phyloP scores from a whole-genome alignment of 2,888 invertebrate species.

The Microctonus hyperodae region DNA sequence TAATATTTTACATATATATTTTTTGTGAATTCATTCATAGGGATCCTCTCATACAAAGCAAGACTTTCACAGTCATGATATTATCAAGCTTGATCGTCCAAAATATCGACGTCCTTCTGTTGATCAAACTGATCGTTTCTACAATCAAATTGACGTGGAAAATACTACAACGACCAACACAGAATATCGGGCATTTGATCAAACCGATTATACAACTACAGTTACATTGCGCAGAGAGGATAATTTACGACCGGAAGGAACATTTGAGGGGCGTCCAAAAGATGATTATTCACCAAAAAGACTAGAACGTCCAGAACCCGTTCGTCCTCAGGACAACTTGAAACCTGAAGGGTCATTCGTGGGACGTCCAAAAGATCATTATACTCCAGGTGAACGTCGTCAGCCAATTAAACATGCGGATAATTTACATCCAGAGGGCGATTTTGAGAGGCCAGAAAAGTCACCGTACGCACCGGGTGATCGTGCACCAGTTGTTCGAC shows the following conservation, averaged over 20 bases:
- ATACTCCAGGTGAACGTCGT: constrained; percentile 64
- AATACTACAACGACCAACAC: constrained; percentile 78
- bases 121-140: constrained; percentile 62
- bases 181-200: constrained; percentile 71
- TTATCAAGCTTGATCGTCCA: constrained; percentile 44
- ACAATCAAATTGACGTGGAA: constrained; percentile 64
- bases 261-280: constrained; percentile 63
- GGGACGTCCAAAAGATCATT: constrained; percentile 62
- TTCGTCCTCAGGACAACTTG: constrained; percentile 47
- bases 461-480: constrained; percentile 61
- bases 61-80: constrained; percentile 56
- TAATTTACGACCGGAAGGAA: constrained; percentile 65
- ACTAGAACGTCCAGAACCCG: constrained; percentile 50
- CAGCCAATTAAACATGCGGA: constrained; percentile 55
- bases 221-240: constrained; percentile 56
- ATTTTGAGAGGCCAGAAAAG: constrained; percentile 64
- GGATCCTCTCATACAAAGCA: constrained; percentile 58
- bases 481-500: constrained; percentile 54
- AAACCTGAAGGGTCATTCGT: constrained; percentile 67
- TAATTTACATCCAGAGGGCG: constrained; percentile 62
- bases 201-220: constrained; percentile 64
- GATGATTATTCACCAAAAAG: constrained; percentile 56
- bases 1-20: not conserved
- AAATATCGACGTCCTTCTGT: constrained; percentile 72
- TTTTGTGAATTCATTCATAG: constrained; percentile 38